phyloP scores from a whole-genome alignment of 1,140 invertebrate species.

The Cylas formicarius region DNA sequence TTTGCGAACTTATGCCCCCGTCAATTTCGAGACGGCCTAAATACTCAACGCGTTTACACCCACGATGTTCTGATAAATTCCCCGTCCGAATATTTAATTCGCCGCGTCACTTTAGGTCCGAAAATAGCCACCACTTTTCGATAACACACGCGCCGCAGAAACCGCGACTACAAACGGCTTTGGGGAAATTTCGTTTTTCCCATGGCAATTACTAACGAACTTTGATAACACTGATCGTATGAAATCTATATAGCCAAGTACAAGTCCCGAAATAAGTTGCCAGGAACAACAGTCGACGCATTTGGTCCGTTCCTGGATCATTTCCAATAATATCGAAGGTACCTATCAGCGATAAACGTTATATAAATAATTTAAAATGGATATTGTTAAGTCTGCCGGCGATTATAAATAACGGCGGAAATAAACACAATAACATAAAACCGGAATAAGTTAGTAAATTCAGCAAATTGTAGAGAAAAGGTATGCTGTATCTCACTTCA shows the following conservation, averaged over 20 bases:
- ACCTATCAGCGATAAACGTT: slow-evolving; percentile 33
- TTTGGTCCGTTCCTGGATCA: slow-evolving; percentile 33
- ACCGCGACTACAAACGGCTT: slow-evolving; percentile 6
- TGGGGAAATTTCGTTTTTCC: slow-evolving; percentile 6
- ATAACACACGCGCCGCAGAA: slow-evolving; percentile 8
- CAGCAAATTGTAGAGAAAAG: too few species aligned
- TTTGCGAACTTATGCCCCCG: too few species aligned
- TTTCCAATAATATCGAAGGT: slow-evolving; percentile 32
- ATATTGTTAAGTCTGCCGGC: too few species aligned
- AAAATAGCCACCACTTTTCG: slow-evolving; percentile 19
- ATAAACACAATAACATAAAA: too few species aligned
- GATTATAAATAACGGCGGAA: too few species aligned
- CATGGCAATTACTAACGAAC: slow-evolving; percentile 9
- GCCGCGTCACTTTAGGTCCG: slow-evolving; percentile 20
- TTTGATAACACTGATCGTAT: slow-evolving; percentile 23
- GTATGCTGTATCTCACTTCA: too few species aligned
- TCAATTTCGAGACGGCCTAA: too few species aligned
- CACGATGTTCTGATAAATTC: too few species aligned
- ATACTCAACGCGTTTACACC: too few species aligned
- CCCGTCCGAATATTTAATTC: too few species aligned
- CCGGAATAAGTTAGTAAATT: too few species aligned
- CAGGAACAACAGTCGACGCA: slow-evolving; percentile 23
- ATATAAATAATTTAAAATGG: too few species aligned
- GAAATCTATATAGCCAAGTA: slow-evolving; percentile 27
- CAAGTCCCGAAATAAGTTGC: slow-evolving; percentile 38